These are phyloP conservation scores for Clivina fossor DNA, from an alignment of 2,888 invertebrate genomes.

Conservation along the genomic window DNA sequence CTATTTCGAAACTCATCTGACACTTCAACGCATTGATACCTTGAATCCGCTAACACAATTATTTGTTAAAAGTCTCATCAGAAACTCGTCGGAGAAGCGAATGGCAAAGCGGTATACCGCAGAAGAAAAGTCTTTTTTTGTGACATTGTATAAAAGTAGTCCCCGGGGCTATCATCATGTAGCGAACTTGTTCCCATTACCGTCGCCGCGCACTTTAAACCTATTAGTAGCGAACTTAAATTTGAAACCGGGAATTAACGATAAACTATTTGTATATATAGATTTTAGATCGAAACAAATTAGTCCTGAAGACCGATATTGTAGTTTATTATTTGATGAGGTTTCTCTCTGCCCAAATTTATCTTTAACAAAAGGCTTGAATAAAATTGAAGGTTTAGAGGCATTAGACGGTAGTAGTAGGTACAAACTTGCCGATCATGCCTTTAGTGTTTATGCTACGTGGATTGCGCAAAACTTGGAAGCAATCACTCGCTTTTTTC, in stretches of 20 bases:
- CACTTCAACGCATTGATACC: background rate
- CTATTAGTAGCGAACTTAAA: background rate
- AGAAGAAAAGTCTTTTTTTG: constrained; percentile 9
- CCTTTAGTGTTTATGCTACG: too few species aligned
- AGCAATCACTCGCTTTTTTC: too few species aligned
- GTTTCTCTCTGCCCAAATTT: too few species aligned
- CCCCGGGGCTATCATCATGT: constrained; percentile 6
- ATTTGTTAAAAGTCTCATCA: background rate
- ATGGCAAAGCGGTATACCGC: background rate
- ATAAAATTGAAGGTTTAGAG: too few species aligned
- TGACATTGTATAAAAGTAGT: background rate
- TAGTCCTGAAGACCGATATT: background rate
- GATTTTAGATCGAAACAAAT: background rate
- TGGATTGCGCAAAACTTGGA: too few species aligned
- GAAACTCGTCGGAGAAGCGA: background rate
- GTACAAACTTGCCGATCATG: too few species aligned
- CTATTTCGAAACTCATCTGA: background rate
- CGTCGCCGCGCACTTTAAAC: constrained; percentile 4
- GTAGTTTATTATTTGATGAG: constrained; percentile 2
- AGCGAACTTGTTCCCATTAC: constrained; percentile 4
- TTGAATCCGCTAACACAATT: background rate
- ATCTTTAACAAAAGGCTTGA: too few species aligned
- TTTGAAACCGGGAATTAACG: constrained; percentile 6
- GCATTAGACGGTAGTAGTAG: too few species aligned
- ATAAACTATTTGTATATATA: constrained; percentile 2